Conservation (phyloP, 1,140 invertebrate species). For the Bombus turneri region DNA sequence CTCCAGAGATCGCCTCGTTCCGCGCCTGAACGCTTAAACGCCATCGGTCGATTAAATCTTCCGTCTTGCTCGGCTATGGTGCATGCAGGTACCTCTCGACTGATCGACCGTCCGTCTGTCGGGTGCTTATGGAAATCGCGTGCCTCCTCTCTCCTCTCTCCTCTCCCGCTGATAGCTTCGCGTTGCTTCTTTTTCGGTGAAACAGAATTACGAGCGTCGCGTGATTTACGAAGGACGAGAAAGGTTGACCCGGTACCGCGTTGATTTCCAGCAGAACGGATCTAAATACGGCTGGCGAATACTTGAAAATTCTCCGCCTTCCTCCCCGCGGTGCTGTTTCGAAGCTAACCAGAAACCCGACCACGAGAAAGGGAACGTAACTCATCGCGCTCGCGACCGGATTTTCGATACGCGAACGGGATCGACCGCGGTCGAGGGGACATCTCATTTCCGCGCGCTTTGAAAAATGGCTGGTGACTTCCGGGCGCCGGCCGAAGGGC, state of each 20-base stretch:
- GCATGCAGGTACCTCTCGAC: neutral
- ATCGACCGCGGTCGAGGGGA: slow-evolving; percentile 25
- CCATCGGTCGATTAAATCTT: slow-evolving; percentile 25
- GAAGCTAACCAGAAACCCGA: neutral
- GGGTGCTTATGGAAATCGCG: slow-evolving; percentile 4
- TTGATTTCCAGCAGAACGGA: neutral
- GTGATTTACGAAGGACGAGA: neutral
- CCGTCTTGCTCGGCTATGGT: neutral
- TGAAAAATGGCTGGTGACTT: slow-evolving; percentile 49
- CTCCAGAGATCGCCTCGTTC: neutral
- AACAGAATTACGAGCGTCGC: neutral
- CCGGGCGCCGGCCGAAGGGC: neutral
- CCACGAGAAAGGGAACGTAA: neutral
- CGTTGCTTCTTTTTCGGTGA: neutral
- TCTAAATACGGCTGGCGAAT: too few relatives aligned
- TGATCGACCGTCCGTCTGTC: neutral
- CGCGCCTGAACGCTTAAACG: slow-evolving; percentile 27
- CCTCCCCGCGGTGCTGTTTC: neutral
- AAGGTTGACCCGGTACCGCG: neutral
- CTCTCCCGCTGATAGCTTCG: neutral
- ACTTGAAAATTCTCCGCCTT: neutral
- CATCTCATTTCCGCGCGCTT: slow-evolving; percentile 48
- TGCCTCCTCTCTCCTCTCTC: neutral
- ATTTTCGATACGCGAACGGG: slow-evolving; percentile 20
- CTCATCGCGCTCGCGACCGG: neutral